Conservation (phyloP, 2,113 vertebrate species). For the Drymodes brunneopygia region DNA sequence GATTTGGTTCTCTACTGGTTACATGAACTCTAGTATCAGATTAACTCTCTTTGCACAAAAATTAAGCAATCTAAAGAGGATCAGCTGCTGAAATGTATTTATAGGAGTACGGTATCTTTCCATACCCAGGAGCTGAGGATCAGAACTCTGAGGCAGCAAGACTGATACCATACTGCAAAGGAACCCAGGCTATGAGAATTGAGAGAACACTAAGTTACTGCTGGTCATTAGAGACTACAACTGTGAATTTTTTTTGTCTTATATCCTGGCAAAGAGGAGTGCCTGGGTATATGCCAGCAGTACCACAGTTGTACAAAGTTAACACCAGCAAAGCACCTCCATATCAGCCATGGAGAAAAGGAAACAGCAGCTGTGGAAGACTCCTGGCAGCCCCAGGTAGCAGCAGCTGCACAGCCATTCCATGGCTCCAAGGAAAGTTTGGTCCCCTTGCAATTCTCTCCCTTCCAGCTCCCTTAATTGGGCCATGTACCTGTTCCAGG, state of each 20-base stretch:
- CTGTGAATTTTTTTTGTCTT: neutral
- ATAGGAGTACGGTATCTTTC: neutral
- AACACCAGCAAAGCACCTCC: neutral
- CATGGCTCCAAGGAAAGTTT: neutral
- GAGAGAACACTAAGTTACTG: neutral
- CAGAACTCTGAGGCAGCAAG: neutral
- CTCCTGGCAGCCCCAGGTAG: neutral
- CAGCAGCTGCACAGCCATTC: neutral
- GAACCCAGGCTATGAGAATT: neutral
- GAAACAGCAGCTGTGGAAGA: neutral
- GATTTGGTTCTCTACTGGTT: neutral
- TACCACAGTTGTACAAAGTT: neutral
- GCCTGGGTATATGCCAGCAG: neutral
- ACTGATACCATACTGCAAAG: neutral
- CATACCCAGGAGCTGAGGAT: neutral
- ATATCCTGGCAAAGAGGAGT: neutral
- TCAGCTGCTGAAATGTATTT: neutral
- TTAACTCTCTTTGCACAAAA: neutral
- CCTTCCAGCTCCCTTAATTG: neutral
- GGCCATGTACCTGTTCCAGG: neutral
- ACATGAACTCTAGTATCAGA: neutral
- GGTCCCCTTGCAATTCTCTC: neutral
- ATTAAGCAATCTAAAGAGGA: neutral
- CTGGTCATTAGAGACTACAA: neutral
- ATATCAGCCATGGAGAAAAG: neutral